Base-by-base conservation (phyloP, 2,888 invertebrate species). In the Rhopalosiphum nymphaeae region DNA sequence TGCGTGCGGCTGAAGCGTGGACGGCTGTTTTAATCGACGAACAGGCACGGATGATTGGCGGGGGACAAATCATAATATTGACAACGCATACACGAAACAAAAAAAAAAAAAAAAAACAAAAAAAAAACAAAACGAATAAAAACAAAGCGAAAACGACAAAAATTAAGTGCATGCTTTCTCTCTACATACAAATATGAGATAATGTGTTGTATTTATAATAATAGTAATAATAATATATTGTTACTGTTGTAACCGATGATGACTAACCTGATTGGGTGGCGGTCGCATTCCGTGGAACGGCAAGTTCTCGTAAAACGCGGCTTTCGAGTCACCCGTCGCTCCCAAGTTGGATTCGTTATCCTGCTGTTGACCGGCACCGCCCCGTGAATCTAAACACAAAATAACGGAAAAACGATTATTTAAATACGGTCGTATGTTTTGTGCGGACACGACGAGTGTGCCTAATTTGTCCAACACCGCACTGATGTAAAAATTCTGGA, bases 211-310 rank as follows among this genome's bases (percentile, higher is more conserved):
- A 42, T 42, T 46, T 16, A 29, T 46, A 57, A 46, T 36, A 84
- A 49, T n/a, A 49, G n/a, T n/a, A 46, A 53, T 53, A 53, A 13
- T 36, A n/a, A 36, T 36, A 57, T 57, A 11, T 11, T 36, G 78
- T 36, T 3, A 78, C 36, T 36, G 78, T 36, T 78, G 29, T 56
- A 78, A 78, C 21, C 36, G 78, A 78, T 25, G 78, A 95, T 36
- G 78, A 95, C 96, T 96, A 97, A 98, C 98, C 98, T 98, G 98
- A 96, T 98, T 98, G 95, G 98, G 98, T 96, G 98, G 98, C 96
- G 98, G 98, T 96, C 98, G 98, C 96, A 98, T 97, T 95, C 98
- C 98, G 96, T 98, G 98, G 97, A 98, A 99, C 96, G 98, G 98
- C 96, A 98, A 97, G 96, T 99, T 99, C 96, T 99, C 98, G 97